Evolutionary conservation across 2,113 vertebrate species (phyloP), one percentile per base, ranked within the genome.

Genomic region (Setophaga petechia): DNA sequence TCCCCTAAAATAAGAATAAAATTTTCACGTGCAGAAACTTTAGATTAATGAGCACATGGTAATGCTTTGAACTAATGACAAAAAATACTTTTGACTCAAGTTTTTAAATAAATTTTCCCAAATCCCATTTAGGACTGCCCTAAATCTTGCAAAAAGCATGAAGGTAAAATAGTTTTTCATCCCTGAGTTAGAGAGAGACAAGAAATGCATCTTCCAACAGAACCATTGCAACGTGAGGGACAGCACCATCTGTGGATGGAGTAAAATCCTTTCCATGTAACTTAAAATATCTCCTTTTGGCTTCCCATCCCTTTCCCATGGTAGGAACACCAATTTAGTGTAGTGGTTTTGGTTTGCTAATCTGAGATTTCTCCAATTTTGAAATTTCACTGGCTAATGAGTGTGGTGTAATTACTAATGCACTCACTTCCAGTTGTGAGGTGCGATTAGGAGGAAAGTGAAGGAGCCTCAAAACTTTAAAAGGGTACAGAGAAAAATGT

Each of bases 151-250:
- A 51, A 21, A 4, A 59, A 39, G 8, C 41, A 15, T 49, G 23
- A 44, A 30, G 9, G 17, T 3, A 33, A 43, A 68, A 61, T 3
- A 9, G 0, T 35, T 89, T 69, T 67, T 43, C 51, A 4, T 19
- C 0, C 11, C 25, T 39, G 31, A 78, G 25, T 3, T 16, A 6
- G 39, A 57, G 7, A 39, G 6, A 74, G n/a, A 18, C 30, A 41
- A 57, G 27, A 39, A 54, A 47, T 0, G 0, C 12, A 8, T 16
- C 54, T 87, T 44, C 67, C 30, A 12, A 10, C 2, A 22, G 85
- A 63, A 43, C 35, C 41, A 3, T 6, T 8, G 62, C 11, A 35
- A 62, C 0, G 0, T 7, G 55, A 44, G 4, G 21, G 51, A 35
- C 51, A 33, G 35, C 39, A 33, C 18, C 39, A 39, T 12, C 10